Base-by-base conservation (phyloP, 2,113 vertebrate species). In the Chiloscyllium plagiosum region DNA sequence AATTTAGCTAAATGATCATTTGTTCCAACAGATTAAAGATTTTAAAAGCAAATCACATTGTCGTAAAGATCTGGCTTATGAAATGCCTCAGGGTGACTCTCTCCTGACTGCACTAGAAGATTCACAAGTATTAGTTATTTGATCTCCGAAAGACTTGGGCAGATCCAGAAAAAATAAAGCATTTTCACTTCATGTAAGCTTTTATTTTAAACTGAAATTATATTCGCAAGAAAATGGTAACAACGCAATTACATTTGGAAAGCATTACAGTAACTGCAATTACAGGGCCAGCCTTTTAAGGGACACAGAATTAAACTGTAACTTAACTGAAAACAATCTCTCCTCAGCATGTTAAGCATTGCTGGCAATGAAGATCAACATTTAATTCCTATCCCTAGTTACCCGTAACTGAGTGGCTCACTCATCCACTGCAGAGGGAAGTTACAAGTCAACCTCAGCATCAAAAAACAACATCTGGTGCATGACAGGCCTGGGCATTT, bases 21-120 rank as follows among this genome's bases (percentile, higher is more conserved):
- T 76, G 42, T 72, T 33, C 68, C 69, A 72, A 95, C 47, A 76
- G 72, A 50, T 95, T 72, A 72, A 95, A 72, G 94, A 95, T 95
- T 26, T 95, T 95, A 52, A 93, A 72, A 95, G 69, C 94, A 29
- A 69, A 37, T 66, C 92, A 68, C 68, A 1, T 19, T 33, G 86
- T 61, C 56, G 68, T 93, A 66, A 93, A 93, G 33, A 68, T 22
- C 61, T 72, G 68, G 6, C 24, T 15, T 52, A 17, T 72, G 42
- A 95, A 95, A 76, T 52, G 42, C 37, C 94, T 95, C 69, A 22
- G 42, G 42, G 42, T 50, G 69, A 70, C 66, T 50, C 29, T 95
- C 17, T 72, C 15, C 72, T 3, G 72, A 24, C 94, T 50, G 24
- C 94, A 72, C 42, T 33, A 17, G 29, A 89, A 90, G 94, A 33